Evolutionary conservation across 2,888 invertebrate genomes (phyloP).

Genomic region (Cephus sareptanus): DNA sequence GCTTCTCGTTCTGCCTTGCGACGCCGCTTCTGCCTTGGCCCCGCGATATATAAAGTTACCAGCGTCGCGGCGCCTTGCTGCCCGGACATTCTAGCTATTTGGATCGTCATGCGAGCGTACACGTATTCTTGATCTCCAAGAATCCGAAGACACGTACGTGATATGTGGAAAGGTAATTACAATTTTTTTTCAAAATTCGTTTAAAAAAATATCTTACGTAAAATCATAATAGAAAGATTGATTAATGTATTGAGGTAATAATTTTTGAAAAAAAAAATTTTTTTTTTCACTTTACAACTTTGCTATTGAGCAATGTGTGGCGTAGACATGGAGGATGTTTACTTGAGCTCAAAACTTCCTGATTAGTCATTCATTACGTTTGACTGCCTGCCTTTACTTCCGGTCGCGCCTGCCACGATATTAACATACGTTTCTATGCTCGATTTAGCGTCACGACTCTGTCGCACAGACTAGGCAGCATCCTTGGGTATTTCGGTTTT

Average conservation of each 20-base stretch:
- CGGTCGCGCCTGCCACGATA: conserved; percentile 16
- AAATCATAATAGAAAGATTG: neutral
- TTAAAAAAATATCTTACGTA: neutral
- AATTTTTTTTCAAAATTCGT: neutral
- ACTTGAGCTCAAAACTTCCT: conserved; percentile 10
- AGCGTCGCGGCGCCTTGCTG: conserved; percentile 46
- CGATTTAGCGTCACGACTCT: neutral
- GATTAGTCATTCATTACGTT: conserved; percentile 23
- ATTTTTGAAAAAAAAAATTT: neutral
- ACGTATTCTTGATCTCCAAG: neutral
- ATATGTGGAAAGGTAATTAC: neutral
- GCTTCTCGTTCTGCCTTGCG: neutral
- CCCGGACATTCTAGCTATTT: conserved; percentile 45
- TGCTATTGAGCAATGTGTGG: neutral
- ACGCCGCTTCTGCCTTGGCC: conserved; percentile 18
- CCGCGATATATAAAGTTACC: conserved; percentile 50
- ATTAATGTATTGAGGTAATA: neutral
- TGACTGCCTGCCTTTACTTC: conserved; percentile 17
- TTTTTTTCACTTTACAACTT: neutral
- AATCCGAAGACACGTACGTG: neutral
- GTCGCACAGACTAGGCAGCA: conserved; percentile 22
- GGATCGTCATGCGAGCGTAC: conserved; percentile 24
- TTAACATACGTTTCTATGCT: conserved; percentile 20
- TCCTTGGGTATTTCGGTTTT: conserved; percentile 34
- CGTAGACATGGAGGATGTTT: neutral